Percentiles rank a stretch among this genome's conserved stretches.
phyloP scores from a whole-genome alignment of 2,888 invertebrate genomes.

The Torymus texanus region DNA sequence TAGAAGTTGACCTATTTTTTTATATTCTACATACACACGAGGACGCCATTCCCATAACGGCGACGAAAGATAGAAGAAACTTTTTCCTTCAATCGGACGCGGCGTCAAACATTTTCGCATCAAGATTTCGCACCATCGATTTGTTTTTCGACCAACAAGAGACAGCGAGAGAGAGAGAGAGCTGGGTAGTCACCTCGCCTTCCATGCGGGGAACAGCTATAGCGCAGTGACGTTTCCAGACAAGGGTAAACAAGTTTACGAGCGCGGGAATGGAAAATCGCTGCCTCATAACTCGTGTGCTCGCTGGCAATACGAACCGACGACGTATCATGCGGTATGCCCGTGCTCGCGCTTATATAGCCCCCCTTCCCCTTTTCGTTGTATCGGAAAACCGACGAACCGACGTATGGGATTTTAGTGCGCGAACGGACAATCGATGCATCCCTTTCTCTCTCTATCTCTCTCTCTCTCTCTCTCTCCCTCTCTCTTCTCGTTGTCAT shows the following conservation, averaged over 20 bases:
- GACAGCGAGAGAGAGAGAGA: no score
- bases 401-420: slow-evolving; percentile 30
- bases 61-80: no score
- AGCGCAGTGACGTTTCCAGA: slow-evolving; percentile 19
- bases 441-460: neutral
- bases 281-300: slow-evolving; percentile 28
- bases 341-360: neutral
- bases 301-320: neutral
- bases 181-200: neutral
- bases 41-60: no score
- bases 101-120: slow-evolving; percentile 24
- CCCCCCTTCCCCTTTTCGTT: neutral
- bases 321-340: neutral
- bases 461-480: neutral
- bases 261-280: slow-evolving; percentile 35
- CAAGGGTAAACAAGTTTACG: slow-evolving; percentile 50
- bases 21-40: no score
- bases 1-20: neutral
- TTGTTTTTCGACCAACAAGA: slow-evolving; percentile 19
- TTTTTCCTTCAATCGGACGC: slow-evolving; percentile 14
- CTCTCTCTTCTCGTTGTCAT: no score
- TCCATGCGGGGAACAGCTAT: neutral
- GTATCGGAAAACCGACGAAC: slow-evolving; percentile 36
- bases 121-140: slow-evolving; percentile 15
- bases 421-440: slow-evolving; percentile 22